phyloP scores from a whole-genome alignment of 2,797 vertebrate species.

The Scleropages formosus region DNA sequence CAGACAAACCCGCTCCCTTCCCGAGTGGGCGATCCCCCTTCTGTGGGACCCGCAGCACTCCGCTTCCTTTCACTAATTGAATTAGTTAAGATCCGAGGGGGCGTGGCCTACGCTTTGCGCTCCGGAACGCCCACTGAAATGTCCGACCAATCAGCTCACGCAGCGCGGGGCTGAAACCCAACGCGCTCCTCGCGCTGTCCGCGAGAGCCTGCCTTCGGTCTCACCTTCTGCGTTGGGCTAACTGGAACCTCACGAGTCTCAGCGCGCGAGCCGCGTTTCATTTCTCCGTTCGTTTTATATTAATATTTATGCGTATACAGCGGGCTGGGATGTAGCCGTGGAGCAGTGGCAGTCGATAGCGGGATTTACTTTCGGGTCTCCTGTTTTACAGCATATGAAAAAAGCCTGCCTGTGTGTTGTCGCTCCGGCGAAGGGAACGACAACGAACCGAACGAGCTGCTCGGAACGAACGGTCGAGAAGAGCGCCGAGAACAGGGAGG shows the following conservation, averaged over 20 bases:
- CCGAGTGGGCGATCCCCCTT: conserved; percentile 43
- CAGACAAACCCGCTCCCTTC: conserved; percentile 40
- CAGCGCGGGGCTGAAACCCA: conserved; percentile 67
- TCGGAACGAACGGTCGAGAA: conserved; percentile 58
- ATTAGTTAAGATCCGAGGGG: conserved; percentile 81
- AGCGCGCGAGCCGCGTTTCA: conserved; percentile 64
- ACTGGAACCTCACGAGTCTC: conserved; percentile 63
- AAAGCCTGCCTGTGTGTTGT: conserved; percentile 45
- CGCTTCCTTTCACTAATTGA: conserved; percentile 75
- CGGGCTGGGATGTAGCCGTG: conserved; percentile 57
- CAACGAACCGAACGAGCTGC: conserved; percentile 55
- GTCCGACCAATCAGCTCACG: conserved; percentile 76
- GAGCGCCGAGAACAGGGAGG: conserved; percentile 50
- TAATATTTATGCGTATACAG: too few relatives aligned
- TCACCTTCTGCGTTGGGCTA: conserved; percentile 57
- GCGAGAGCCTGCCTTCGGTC: conserved; percentile 69
- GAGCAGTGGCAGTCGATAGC: conserved; percentile 56
- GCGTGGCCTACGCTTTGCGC: conserved; percentile 56
- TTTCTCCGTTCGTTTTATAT: conserved; percentile 52
- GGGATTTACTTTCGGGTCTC: conserved; percentile 54
- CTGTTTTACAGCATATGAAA: conserved; percentile 53
- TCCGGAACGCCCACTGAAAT: conserved; percentile 68
- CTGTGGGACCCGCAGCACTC: conserved; percentile 51
- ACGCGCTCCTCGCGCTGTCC: conserved; percentile 61
- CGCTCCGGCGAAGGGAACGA: conserved; percentile 56